These are phyloP conservation scores for Serilophus lunatus DNA, from an alignment of 2,113 vertebrate species.

Conservation along the genomic window DNA sequence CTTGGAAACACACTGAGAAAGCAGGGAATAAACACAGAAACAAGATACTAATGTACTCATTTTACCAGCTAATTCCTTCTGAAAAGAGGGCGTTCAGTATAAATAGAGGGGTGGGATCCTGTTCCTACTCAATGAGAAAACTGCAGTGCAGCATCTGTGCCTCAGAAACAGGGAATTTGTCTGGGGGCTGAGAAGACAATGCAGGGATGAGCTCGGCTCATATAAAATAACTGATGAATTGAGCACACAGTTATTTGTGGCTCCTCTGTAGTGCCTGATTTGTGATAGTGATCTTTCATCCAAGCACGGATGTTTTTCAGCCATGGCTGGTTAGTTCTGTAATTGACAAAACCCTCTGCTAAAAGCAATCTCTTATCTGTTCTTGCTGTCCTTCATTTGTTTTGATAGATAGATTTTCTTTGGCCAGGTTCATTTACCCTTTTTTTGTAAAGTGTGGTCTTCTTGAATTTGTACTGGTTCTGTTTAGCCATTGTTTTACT, in stretches of 20 bases:
- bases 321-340: conserved; percentile 45
- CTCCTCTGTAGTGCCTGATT: conserved; percentile 27
- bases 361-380: background rate
- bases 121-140: background rate
- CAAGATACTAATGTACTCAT: background rate
- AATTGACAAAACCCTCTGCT: conserved; percentile 55
- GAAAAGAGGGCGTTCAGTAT: background rate
- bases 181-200: background rate
- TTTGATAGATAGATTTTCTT: background rate
- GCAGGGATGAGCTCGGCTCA: conserved; percentile 13
- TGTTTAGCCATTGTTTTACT: background rate
- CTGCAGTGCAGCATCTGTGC: background rate
- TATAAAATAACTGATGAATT: background rate
- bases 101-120: background rate
- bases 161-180: background rate
- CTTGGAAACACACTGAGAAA: background rate
- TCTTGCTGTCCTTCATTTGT: conserved; percentile 22
- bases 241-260: background rate
- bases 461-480: background rate
- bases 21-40: background rate
- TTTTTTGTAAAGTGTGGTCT: background rate
- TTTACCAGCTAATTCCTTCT: background rate
- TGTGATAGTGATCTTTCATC: conserved; percentile 46
- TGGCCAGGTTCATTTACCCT: conserved; percentile 5
- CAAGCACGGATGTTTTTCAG: conserved; percentile 40